Evolutionary conservation across 2,797 vertebrate genomes (phyloP), one percentile per base, ranked within the genome.

Genomic region (Coregonus ussuriensis): DNA sequence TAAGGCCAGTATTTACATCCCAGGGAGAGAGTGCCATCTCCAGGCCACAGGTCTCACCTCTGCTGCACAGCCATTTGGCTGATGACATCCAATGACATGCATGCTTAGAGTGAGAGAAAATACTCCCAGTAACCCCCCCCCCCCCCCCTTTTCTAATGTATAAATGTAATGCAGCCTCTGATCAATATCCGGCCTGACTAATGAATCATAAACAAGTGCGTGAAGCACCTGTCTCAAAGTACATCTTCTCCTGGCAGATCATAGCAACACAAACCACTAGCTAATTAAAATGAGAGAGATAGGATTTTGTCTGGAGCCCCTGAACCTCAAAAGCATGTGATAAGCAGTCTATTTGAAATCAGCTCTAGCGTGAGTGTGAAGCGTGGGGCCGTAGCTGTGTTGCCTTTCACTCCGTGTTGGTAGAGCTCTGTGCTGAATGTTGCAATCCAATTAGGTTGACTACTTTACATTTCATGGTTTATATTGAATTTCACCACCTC

Each of bases 11-110:
- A 81, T 85, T 82, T 84, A 84, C 87, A 92, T 91, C 75, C 87
- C 90, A 86, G 89, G 86, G 83, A 81, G 80, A 92, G 85, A 89
- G 88, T 86, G 89, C 92, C 93, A 93, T 90, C 93, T 93, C 88
- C 89, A 92, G 93, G 92, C 9, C 59, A 63, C 4, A 63, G 0
- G 21, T 13, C 16, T 63, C 5, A 3, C 59, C 13, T 9, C 21
- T 21, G n/a, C 59, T 63, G 21, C 59, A 79, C n/a, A 84, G 86
- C 77, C 51, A 53, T 71, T 16, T 82, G 35, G 76, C 76, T 75
- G 11, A 67, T 78, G 62, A 79, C 66, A 71, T 53, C 63, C 72
- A 71, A 79, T 68, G 72, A 77, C 74, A 69, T 66, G 70, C 56
- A 79, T 69, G 35, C 35, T 6, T 6, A 41, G 31, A 63, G 74